Evolutionary conservation across 2,113 vertebrate genomes (phyloP).

Genomic region (Chloropsis cyanopogon): DNA sequence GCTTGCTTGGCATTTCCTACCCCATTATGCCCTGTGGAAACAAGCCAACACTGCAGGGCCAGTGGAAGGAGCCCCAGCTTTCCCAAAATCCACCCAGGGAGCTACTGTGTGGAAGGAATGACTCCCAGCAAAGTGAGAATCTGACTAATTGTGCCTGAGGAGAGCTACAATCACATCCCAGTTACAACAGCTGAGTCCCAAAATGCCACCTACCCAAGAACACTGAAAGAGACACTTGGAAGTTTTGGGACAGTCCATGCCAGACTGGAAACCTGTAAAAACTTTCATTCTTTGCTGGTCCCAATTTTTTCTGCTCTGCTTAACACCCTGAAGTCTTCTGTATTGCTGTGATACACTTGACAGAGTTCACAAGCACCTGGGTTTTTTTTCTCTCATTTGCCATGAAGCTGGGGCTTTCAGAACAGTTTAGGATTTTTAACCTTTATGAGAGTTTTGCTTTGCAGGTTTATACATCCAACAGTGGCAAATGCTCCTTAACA

Average conservation of each 20-base stretch:
- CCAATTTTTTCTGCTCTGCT: neutral
- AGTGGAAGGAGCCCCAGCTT: neutral
- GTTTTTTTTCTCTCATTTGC: neutral
- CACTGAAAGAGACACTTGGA: neutral
- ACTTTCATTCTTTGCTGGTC: neutral
- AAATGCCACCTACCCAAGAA: neutral
- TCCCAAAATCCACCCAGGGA: neutral
- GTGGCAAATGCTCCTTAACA: neutral
- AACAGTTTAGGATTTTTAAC: neutral
- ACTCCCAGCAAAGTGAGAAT: neutral
- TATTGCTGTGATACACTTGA: neutral
- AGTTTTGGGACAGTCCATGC: neutral
- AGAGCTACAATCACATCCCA: neutral
- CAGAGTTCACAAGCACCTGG: neutral
- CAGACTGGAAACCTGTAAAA: neutral
- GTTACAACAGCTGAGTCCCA: neutral
- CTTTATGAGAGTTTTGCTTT: neutral
- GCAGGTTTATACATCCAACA: neutral
- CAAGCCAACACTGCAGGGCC: neutral
- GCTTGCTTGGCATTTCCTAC: neutral
- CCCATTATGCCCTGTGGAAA: neutral
- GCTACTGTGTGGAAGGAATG: neutral
- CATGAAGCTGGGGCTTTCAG: neutral
- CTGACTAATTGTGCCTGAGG: neutral
- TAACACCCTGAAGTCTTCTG: neutral